These are phyloP conservation scores for Aplidium turbinatum DNA, from an alignment of 23 tunicate genomes.

Conservation along the genomic window DNA sequence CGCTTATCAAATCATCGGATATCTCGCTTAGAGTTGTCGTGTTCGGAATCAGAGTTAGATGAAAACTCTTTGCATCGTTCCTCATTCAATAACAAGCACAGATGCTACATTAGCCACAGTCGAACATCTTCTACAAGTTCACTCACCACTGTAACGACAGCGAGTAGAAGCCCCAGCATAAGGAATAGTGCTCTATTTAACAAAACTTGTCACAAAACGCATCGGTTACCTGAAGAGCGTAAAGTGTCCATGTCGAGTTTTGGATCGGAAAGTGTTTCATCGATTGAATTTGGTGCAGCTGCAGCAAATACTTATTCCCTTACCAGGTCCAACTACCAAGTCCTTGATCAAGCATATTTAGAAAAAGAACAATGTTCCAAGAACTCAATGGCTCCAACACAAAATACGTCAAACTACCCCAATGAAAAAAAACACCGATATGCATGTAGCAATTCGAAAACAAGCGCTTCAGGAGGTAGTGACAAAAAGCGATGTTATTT, in stretches of 20 bases:
- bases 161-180: background rate
- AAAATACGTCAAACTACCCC: too few relatives aligned
- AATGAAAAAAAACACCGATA: too few relatives aligned
- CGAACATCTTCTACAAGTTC: constrained; percentile 26
- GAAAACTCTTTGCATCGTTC: too few relatives aligned
- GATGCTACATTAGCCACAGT: too few relatives aligned
- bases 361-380: too few relatives aligned
- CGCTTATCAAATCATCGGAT: constrained; percentile 13
- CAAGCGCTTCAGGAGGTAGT: too few relatives aligned
- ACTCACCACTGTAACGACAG: background rate
- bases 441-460: background rate
- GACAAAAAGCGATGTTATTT: constrained; percentile 29
- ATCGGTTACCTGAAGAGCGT: background rate
- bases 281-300: too few relatives aligned
- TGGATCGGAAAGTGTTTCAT: constrained; percentile 51
- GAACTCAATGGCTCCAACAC: too few relatives aligned
- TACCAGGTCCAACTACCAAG: too few relatives aligned
- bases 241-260: constrained; percentile 16
- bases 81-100: too few relatives aligned
- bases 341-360: too few relatives aligned
- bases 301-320: too few relatives aligned
- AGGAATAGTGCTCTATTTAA: background rate
- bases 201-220: background rate
- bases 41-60: constrained; percentile 24
- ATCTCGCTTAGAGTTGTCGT: constrained; percentile 35